Conservation (phyloP, 2,113 vertebrate species). For the Seriola quinqueradiata region DNA sequence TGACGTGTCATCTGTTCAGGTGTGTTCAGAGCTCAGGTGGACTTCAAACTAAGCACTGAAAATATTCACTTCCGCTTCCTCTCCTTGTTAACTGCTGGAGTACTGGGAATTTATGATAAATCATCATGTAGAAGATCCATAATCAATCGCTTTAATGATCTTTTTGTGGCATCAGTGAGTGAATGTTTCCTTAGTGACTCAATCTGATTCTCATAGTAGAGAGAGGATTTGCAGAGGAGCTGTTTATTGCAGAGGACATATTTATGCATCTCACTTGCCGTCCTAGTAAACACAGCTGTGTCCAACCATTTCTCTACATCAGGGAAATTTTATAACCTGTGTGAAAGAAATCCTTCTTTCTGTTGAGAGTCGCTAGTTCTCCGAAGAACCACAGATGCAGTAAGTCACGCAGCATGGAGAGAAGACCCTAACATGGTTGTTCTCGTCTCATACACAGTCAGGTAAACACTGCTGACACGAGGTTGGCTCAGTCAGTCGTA, state of each 20-base stretch:
- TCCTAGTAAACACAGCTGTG: conserved; percentile 32
- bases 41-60: neutral
- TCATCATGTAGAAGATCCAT: too few species aligned
- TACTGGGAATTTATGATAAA: neutral
- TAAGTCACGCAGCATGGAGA: too few species aligned
- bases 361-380: too few species aligned
- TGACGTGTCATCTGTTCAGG: conserved; percentile 1
- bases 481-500: too few species aligned
- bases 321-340: neutral
- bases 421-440: too few species aligned
- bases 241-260: neutral
- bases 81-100: neutral
- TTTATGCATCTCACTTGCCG: neutral
- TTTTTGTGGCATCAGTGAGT: neutral
- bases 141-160: neutral
- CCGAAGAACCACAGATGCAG: too few species aligned
- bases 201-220: neutral
- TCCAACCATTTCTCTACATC: neutral
- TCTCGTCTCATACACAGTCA: too few species aligned
- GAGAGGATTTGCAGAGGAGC: neutral
- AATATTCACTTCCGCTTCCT: neutral
- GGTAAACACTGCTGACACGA: too few species aligned
- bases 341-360: too few species aligned
- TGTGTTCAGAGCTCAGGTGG: neutral
- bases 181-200: neutral